Percentiles rank a stretch among this genome's conserved stretches.
Conservation (phyloP, 2,888 invertebrate genomes). For the Macrophya annulata region DNA sequence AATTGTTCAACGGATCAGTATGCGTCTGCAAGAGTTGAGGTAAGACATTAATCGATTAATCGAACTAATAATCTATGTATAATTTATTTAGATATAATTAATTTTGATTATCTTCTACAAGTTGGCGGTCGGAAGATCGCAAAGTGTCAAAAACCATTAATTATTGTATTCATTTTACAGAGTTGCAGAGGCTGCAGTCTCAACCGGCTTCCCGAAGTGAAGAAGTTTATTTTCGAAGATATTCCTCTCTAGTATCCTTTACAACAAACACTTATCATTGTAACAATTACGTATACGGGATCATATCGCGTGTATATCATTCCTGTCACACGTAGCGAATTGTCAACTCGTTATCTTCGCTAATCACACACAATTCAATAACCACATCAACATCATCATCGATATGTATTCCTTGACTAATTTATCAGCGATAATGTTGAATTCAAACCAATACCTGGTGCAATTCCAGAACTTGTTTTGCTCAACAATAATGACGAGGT, state of each 20-base stretch:
- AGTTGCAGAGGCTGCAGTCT: slow-evolving; percentile 87
- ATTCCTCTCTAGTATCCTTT: slow-evolving; percentile 84
- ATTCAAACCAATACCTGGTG: slow-evolving; percentile 86
- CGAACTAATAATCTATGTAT: background rate
- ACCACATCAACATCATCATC: background rate
- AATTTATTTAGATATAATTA: background rate
- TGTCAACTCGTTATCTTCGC: background rate
- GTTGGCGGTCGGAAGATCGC: background rate
- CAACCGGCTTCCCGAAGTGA: slow-evolving; percentile 85
- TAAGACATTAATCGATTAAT: slow-evolving; percentile 53
- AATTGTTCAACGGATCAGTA: slow-evolving; percentile 61
- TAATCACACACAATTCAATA: background rate
- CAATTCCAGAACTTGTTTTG: slow-evolving; percentile 84
- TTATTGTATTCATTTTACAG: slow-evolving; percentile 77
- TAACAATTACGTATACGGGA: background rate
- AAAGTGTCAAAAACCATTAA: background rate
- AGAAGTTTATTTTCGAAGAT: slow-evolving; percentile 85
- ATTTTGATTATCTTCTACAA: background rate
- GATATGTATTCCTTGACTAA: slow-evolving; percentile 58
- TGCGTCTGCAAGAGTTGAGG: slow-evolving; percentile 68
- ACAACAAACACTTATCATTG: background rate
- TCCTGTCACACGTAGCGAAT: background rate
- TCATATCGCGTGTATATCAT: background rate
- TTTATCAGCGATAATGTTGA: slow-evolving; percentile 80
- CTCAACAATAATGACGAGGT: slow-evolving; percentile 81